Evolutionary conservation across 1,140 invertebrate genomes (phyloP).

Genomic region (Eciton burchellii): DNA sequence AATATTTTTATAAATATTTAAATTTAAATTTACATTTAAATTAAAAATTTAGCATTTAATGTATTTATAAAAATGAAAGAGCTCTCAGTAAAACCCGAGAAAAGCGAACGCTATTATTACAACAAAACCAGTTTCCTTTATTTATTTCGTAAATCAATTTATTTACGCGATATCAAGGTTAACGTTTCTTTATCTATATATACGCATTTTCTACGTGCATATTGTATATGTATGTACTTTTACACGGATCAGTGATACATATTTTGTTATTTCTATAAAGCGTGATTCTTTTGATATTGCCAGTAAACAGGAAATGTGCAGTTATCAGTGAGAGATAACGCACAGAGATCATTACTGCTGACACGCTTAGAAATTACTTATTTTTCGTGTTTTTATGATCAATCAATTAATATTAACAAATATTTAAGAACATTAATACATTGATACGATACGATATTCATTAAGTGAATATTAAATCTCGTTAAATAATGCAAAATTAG

Average conservation of each 20-base stretch:
- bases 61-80: slow-evolving; percentile 28
- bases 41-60: slow-evolving; percentile 36
- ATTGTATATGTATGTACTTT: slow-evolving; percentile 75
- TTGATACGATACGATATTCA: background rate
- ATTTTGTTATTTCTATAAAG: slow-evolving; percentile 7
- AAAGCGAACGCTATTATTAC: slow-evolving; percentile 19
- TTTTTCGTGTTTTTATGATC: slow-evolving; percentile 18
- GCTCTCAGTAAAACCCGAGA: background rate
- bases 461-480: slow-evolving; percentile 55
- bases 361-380: slow-evolving; percentile 30
- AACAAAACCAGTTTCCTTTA: slow-evolving; percentile 62
- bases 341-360: background rate
- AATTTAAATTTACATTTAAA: slow-evolving; percentile 36
- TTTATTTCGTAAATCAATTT: slow-evolving; percentile 78
- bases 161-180: slow-evolving; percentile 69
- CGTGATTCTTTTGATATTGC: slow-evolving; percentile 7
- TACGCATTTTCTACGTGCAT: slow-evolving; percentile 78
- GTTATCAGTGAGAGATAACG: slow-evolving; percentile 17
- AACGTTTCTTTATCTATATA: slow-evolving; percentile 77
- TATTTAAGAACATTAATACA: background rate
- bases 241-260: slow-evolving; percentile 47
- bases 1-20: slow-evolving; percentile 41
- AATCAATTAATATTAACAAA: slow-evolving; percentile 2
- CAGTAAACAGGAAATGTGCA: slow-evolving; percentile 9
- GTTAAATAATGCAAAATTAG: slow-evolving; percentile 17